These are phyloP conservation scores for Gymnoscelis rufifasciata DNA, from an alignment of 2,888 invertebrate species.

Conservation along the genomic window DNA sequence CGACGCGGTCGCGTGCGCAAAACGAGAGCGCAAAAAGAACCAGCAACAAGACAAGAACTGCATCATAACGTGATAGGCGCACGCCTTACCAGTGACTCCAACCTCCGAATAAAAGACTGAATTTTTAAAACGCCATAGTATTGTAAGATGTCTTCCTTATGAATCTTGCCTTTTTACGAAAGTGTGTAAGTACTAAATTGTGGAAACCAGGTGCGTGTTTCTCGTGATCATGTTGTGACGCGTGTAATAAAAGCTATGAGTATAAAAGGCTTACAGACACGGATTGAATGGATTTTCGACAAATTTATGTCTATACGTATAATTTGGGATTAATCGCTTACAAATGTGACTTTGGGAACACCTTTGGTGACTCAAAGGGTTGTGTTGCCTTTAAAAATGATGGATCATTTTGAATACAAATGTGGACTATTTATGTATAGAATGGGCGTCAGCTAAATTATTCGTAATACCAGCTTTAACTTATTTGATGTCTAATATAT, in stretches of 20 bases:
- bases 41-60: constrained; percentile 88
- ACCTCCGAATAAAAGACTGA: constrained; percentile 77
- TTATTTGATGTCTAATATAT: constrained; percentile 48
- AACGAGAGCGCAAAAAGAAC: constrained; percentile 81
- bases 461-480: constrained; percentile 57
- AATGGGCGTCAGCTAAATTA: constrained; percentile 36
- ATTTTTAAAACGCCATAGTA: constrained; percentile 70
- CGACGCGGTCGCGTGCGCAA: constrained; percentile 91
- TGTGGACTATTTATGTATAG: constrained; percentile 29
- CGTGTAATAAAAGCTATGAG: constrained; percentile 37
- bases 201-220: constrained; percentile 42
- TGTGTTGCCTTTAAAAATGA: constrained; percentile 19
- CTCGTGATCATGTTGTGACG: constrained; percentile 50
- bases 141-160: constrained; percentile 46
- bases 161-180: constrained; percentile 35
- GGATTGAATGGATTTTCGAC: constrained; percentile 45
- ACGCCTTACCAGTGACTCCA: constrained; percentile 56
- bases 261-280: constrained; percentile 41
- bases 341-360: constrained; percentile 49
- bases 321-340: constrained; percentile 57
- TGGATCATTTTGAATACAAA: not conserved
- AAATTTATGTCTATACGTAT: constrained; percentile 48
- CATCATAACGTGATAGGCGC: constrained; percentile 87
- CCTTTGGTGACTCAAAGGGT: constrained; percentile 50
- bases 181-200: constrained; percentile 35